Conservation (phyloP, 2,797 vertebrate genomes). For the Paedocypris micromegethes region DNA sequence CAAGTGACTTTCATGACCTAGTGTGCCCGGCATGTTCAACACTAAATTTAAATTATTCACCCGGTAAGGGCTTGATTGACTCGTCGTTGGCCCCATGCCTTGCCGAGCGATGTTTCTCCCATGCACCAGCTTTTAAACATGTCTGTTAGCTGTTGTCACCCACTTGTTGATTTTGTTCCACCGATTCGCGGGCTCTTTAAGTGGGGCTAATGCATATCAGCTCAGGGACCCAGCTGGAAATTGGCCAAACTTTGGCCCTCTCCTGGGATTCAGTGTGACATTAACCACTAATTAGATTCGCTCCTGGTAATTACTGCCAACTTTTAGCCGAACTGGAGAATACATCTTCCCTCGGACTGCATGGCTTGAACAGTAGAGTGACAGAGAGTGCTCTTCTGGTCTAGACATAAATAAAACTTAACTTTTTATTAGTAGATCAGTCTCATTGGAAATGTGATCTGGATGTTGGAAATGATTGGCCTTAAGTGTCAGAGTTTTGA, state of each 20-base stretch:
- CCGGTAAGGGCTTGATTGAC: slow-evolving; percentile 45
- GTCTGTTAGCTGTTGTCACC: slow-evolving; percentile 4
- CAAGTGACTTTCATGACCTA: slow-evolving; percentile 63
- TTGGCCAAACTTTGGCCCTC: slow-evolving; percentile 29
- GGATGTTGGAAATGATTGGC: too few relatives aligned
- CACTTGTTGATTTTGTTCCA: slow-evolving; percentile 31
- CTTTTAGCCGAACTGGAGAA: slow-evolving; percentile 31
- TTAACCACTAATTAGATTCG: slow-evolving; percentile 45
- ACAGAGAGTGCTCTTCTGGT: slow-evolving; percentile 11
- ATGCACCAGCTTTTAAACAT: slow-evolving; percentile 13
- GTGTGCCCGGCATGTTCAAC: slow-evolving; percentile 51
- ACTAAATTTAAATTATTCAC: slow-evolving; percentile 60
- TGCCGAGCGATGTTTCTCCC: slow-evolving; percentile 14
- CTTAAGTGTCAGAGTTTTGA: too few relatives aligned
- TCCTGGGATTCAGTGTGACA: slow-evolving; percentile 34
- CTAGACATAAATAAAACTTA: slow-evolving; percentile 4
- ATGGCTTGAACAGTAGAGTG: slow-evolving; percentile 18
- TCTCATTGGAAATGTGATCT: too few relatives aligned
- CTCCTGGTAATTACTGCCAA: slow-evolving; percentile 39
- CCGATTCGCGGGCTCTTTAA: slow-evolving; percentile 32
- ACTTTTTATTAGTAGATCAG: not conserved
- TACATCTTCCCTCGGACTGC: slow-evolving; percentile 11
- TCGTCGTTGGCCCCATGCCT: slow-evolving; percentile 37
- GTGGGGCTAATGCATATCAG: slow-evolving; percentile 32
- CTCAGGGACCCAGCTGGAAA: slow-evolving; percentile 23